Evolutionary conservation across 2,113 vertebrate genomes (phyloP), one percentile per base, ranked within the genome.

Genomic region (Bos indicus): DNA sequence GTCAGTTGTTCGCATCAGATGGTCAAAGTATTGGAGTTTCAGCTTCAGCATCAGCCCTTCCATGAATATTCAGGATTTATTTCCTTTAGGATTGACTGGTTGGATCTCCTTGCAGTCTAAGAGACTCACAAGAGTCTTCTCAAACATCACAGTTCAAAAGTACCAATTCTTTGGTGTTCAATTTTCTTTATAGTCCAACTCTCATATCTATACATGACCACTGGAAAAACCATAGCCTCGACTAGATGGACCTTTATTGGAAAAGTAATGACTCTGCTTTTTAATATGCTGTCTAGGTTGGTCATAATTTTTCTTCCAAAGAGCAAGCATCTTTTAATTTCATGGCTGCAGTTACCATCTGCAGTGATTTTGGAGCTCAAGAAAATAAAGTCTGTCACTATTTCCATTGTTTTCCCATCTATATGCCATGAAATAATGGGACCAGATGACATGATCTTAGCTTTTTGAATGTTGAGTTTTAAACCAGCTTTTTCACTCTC

Each of bases 1-100:
- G 64, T n/a, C 16, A n/a, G 8, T 67, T 67, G 4, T n/a, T 67
- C 0, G 0, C 30, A 67, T n/a, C 64, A 5, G 16, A 2, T n/a
- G 16, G 62, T 33, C 62, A 67, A 67, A 67, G 8, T 67, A 67
- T 67, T 19, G 4, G 33, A n/a, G 33, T n/a, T 67, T 67, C 64
- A 67, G 16, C 33, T n/a, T 67, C 64, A 67, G 33, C 64, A n/a
- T 67, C 16, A n/a, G 64, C n/a, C 16, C 7, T n/a, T 67, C 64
- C 33, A 36, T 67, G 64, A 36, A 36, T 67, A 36, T 67, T n/a
- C 33, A 36, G 33, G 64, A 67, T 1, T 36, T 17, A 67, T 67
- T 67, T 36, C 64, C 33, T 67, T 67, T 36, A 36, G 64, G 64
- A 67, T 21, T 30, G 60, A 33, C 14, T 62, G 30, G 60, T 62